These are phyloP conservation scores for Hystrix brachyura DNA, from an alignment of 2,113 vertebrate species.

Conservation along the genomic window DNA sequence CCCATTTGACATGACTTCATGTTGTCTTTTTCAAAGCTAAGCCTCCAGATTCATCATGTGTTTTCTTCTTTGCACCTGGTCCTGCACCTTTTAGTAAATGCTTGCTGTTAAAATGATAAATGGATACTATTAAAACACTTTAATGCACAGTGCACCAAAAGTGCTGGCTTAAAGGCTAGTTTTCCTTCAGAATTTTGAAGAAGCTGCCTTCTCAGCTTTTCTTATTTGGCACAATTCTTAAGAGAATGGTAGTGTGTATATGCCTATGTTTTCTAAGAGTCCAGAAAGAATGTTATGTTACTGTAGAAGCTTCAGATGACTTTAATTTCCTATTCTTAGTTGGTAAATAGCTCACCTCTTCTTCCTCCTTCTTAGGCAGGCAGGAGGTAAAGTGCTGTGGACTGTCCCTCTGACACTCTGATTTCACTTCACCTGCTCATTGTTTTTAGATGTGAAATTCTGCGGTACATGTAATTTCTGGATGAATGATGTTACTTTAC, in stretches of 20 bases:
- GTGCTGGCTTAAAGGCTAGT: slow-evolving; percentile 77
- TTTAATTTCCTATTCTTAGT: slow-evolving; percentile 48
- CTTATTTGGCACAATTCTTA: slow-evolving; percentile 76
- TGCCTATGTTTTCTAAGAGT: neutral
- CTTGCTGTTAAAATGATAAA: slow-evolving; percentile 79
- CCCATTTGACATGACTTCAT: slow-evolving; percentile 61
- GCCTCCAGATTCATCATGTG: slow-evolving; percentile 59
- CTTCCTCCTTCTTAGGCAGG: neutral
- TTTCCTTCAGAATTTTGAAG: slow-evolving; percentile 81
- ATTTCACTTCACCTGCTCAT: neutral
- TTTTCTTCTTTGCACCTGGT: slow-evolving; percentile 75
- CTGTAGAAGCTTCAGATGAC: slow-evolving; percentile 37
- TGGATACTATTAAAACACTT: slow-evolving; percentile 78
- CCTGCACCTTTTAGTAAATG: slow-evolving; percentile 76
- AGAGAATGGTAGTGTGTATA: slow-evolving; percentile 27
- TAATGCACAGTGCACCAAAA: slow-evolving; percentile 75
- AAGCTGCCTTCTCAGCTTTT: slow-evolving; percentile 82
- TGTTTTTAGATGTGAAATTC: neutral
- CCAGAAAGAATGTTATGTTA: neutral
- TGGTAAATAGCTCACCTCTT: slow-evolving; percentile 28
- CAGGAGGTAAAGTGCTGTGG: neutral
- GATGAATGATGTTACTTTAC: neutral
- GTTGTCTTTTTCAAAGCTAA: slow-evolving; percentile 74
- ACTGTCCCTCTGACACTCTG: neutral
- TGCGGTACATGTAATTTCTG: neutral